Evolutionary conservation across 2,797 vertebrate genomes (phyloP).

Genomic region (Pogoniulus pusillus): DNA sequence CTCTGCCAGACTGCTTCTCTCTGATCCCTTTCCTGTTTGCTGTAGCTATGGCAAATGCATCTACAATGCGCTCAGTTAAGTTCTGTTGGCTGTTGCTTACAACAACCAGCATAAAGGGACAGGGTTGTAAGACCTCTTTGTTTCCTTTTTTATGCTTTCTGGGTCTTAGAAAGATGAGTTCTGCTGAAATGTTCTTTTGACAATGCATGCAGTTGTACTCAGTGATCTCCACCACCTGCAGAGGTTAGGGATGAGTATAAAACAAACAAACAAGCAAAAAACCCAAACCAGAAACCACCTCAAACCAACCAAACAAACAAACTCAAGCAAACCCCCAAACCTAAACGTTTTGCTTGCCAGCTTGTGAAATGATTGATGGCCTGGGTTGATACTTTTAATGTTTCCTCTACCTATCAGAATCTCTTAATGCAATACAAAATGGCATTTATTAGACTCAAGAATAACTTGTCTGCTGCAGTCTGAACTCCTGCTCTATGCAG

Average conservation of each 20-base stretch:
- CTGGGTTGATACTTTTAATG: neutral
- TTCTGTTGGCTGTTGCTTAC: neutral
- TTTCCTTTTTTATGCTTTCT: neutral
- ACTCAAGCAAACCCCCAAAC: no score
- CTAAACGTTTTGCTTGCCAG: neutral
- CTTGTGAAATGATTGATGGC: neutral
- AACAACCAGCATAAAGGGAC: neutral
- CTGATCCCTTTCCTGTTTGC: neutral
- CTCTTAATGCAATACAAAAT: fast-evolving
- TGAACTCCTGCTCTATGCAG: neutral
- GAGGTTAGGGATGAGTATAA: neutral
- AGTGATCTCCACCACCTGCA: neutral
- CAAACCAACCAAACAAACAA: no score
- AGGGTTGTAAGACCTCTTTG: neutral
- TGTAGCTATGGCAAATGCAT: neutral
- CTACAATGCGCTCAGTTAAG: neutral
- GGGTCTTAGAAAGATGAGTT: neutral
- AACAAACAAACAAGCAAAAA: no score
- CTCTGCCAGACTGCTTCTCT: neutral
- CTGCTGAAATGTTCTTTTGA: neutral
- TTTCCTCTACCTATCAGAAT: neutral
- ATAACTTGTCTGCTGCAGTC: neutral
- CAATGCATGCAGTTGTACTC: neutral
- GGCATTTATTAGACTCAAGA: neutral
- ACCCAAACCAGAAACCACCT: no score